Base-by-base conservation (phyloP, 2,113 vertebrate species). In the Gobio gobio region DNA sequence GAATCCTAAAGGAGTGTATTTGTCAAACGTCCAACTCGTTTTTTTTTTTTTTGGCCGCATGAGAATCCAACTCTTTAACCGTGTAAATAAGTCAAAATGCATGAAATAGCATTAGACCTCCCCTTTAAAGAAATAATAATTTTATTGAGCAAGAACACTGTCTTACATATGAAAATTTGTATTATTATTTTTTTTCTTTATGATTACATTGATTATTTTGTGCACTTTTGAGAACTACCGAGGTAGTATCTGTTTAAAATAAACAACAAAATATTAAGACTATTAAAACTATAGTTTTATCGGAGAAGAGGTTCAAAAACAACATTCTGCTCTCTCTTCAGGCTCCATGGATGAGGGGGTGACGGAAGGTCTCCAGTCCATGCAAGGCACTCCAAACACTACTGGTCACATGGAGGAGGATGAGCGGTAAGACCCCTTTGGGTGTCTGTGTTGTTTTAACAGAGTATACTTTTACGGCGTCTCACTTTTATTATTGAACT, bases 281-380 rank as follows among this genome's bases (percentile, higher is more conserved):
- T 6, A 29, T 29, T 29, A 29, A 29, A 29, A 29, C 29, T 29
- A 29, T 16, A 18, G 33, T 33, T 64, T 63, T 29, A 51, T 24
- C 16, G 29, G 26, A 36, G 36, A 73, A 59, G 61, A 45, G 36
- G 12, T 61, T 79, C 33, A 56, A 33, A 79, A 84, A 66, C 7
- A 49, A 78, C 9, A 36, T n/a, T 18, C 40, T 81, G 5, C 82
- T 83, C 10, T 61, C 24, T 95, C 61, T 29, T 33, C 83, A 97
- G 96, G 96, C 86, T 97, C 96, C n/a, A 94, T 97, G 88, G 96
- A 97, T 83, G 96, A 97, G 92, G 96, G 96, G 9, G 96, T 96
- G 8, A 95, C 94, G 0, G 96, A 97, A 85, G 95, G 96, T 51
- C 45, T 97, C 22, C 95, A 96, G 87, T 95, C 95, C 16, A 95